Evolutionary conservation across 1,140 invertebrate genomes (phyloP).

Genomic region (Achatina immaculata): DNA sequence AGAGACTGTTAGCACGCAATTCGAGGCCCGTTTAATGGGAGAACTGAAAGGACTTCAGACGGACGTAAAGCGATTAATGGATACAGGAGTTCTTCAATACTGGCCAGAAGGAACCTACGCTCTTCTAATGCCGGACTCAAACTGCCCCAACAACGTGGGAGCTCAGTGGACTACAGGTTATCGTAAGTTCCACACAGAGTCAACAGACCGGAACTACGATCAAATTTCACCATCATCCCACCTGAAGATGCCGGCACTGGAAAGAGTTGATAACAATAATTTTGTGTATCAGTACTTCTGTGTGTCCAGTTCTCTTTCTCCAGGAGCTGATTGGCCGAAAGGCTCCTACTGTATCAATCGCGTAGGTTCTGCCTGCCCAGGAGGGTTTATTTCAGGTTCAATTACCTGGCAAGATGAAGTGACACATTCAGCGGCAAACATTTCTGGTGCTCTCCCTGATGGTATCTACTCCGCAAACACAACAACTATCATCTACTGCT

Average conservation of each 20-base stretch:
- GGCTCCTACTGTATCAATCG: conserved; percentile 10
- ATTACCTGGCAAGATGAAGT: neutral
- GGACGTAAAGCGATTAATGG: neutral
- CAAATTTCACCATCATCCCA: neutral
- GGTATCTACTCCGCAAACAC: neutral
- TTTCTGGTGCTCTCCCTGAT: neutral
- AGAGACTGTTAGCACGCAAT: neutral
- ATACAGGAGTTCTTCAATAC: neutral
- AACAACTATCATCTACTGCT: neutral
- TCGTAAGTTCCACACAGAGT: conserved; percentile 9
- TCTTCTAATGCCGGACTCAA: neutral
- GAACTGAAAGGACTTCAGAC: neutral
- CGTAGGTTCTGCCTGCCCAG: neutral
- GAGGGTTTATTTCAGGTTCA: neutral
- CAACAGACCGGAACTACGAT: conserved; percentile 9
- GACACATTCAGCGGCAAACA: neutral
- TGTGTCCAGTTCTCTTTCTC: neutral
- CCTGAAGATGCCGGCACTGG: neutral
- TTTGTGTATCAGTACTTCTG: conserved; percentile 20
- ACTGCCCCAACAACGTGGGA: neutral
- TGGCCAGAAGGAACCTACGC: conserved; percentile 28
- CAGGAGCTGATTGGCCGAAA: neutral
- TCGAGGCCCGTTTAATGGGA: neutral
- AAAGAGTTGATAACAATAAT: neutral
- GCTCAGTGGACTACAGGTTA: neutral